Evolutionary conservation across 2,113 vertebrate species (phyloP).

Genomic region (Oryzias javanicus): DNA sequence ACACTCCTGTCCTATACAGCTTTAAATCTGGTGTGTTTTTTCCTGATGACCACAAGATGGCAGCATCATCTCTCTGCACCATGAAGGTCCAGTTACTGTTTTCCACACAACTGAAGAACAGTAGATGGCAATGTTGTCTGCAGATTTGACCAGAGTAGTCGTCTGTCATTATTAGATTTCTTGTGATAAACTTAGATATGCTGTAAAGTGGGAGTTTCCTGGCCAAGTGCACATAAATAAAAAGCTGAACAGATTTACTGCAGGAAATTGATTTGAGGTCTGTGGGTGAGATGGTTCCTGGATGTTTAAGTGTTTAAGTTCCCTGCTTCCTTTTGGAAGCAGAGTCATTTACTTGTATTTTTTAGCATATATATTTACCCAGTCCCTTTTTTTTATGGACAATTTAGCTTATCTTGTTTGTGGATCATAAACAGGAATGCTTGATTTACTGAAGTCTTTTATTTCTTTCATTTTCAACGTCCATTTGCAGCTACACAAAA

Average conservation of each 20-base stretch:
- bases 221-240: conserved; percentile 21
- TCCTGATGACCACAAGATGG: conserved; percentile 30
- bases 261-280: conserved; percentile 13
- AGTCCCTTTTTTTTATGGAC: conserved; percentile 18
- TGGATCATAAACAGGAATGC: too few species aligned
- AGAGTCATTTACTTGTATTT: conserved; percentile 12
- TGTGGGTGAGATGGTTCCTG: background rate
- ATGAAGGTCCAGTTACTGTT: too few species aligned
- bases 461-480: background rate
- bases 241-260: conserved; percentile 19
- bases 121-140: conserved; percentile 50
- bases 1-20: too few species aligned
- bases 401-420: too few species aligned
- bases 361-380: conserved; percentile 18
- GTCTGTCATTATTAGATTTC: background rate
- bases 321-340: background rate
- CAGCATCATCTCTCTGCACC: conserved; percentile 12
- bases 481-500: conserved; percentile 6
- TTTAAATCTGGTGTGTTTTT: conserved; percentile 7
- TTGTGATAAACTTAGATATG: conserved; percentile 4
- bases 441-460: too few species aligned
- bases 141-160: background rate
- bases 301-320: background rate
- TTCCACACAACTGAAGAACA: conserved; percentile 1
- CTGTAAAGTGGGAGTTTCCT: conserved; percentile 12